Conservation (phyloP, 2,888 invertebrate genomes). For the Trilocha varians region DNA sequence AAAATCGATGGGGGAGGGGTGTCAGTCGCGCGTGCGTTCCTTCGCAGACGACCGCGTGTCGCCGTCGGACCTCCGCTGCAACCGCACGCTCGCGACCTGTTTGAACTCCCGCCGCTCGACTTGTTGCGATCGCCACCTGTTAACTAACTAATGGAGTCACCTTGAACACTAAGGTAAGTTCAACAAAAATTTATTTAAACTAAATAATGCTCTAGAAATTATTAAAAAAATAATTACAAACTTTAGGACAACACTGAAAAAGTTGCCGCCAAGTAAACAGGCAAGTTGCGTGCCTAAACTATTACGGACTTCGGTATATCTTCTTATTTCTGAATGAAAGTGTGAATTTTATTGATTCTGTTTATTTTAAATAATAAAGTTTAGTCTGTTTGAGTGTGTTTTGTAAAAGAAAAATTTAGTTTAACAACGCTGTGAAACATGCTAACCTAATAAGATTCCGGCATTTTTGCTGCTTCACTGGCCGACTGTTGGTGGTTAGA, state of each 20-base stretch:
- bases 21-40: conserved; percentile 43
- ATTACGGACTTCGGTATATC: background rate
- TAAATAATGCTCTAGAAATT: background rate
- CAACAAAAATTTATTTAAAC: background rate
- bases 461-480: conserved; percentile 17
- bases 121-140: conserved; percentile 67
- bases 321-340: background rate
- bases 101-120: conserved; percentile 38
- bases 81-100: conserved; percentile 49
- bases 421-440: background rate
- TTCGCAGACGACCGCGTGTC: conserved; percentile 47
- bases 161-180: conserved; percentile 56
- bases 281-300: background rate
- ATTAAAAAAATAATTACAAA: background rate
- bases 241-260: background rate
- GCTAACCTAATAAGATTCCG: conserved; percentile 13
- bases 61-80: conserved; percentile 40
- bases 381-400: background rate
- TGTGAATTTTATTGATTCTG: background rate
- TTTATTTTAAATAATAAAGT: background rate
- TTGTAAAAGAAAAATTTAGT: background rate
- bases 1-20: conserved; percentile 61
- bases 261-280: background rate
- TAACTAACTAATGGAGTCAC: conserved; percentile 59
- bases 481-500: background rate